Evolutionary conservation across 2,797 vertebrate genomes (phyloP), one percentile per base, ranked within the genome.

Genomic region (Spinus olivaceus): DNA sequence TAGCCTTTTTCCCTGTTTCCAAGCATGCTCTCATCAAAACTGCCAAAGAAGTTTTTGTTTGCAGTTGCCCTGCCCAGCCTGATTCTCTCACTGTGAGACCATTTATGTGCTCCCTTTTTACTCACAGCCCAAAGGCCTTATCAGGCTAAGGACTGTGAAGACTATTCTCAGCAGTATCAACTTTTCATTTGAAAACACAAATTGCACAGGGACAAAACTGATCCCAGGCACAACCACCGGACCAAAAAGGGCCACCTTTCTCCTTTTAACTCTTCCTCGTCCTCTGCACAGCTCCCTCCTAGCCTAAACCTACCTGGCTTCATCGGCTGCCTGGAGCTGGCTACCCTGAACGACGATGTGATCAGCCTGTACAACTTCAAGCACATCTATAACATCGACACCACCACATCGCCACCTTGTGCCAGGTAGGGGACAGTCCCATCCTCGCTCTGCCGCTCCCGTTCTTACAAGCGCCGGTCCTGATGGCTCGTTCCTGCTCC

Each of bases 321-420:
- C 72, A 97, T 98, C 46, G 99, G 99, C 72, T 99, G 99, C 96
- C 98, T 99, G 60, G 99, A 99, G 91, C 90, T 99, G 96, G 98
- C 98, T 32, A 98, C 98, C 4, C 94, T 99, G 69, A 99, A 99
- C 97, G 99, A 99, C 15, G 99, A 99, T 9, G 98, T 99, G 61
- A 98, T 99, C 98, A 99, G 99, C 92, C 97, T 99, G 10, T 99
- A 99, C 97, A 99, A 99, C 92, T 99, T 99, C 96, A 99, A 98
- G 96, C 92, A 98, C 42, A 97, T 98, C 89, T 98, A 99, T 77
- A 98, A 98, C 85, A 98, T 99, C 94, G 97, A 99, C 93, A 96
- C 98, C 30, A 79, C 91, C n/a, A 86, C 97, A 77, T 98, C 98
- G 27, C 84, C 97, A 81, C 99, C 99, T 35, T 99, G 99, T 96